phyloP scores from a whole-genome alignment of 2,797 vertebrate genomes.

The Rousettus madagascariensis region DNA sequence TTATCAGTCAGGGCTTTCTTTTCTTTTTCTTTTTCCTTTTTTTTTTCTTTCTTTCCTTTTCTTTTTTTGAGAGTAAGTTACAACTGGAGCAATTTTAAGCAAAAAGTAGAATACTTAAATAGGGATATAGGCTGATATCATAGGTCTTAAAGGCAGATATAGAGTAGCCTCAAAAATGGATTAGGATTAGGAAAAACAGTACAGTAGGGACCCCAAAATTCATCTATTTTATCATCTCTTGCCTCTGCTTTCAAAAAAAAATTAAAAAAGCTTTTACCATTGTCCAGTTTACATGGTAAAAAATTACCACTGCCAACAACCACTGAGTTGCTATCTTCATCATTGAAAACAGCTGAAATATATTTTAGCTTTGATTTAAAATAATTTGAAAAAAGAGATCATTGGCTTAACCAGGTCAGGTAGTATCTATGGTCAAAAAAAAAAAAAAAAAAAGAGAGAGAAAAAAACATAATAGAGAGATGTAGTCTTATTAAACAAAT shows the following conservation, averaged over 20 bases:
- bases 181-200: rapidly evolving
- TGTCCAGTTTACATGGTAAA: background rate
- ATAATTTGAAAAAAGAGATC: background rate
- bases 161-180: background rate
- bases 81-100: background rate
- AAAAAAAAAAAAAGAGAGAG: too few species aligned
- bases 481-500: background rate
- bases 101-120: background rate
- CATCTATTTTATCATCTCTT: background rate
- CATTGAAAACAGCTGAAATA: background rate
- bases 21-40: background rate
- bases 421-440: background rate
- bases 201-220: background rate
- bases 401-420: background rate
- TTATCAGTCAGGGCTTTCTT: too few species aligned
- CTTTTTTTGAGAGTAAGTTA: background rate
- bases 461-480: background rate
- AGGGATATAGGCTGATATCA: background rate
- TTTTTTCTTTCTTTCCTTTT: background rate
- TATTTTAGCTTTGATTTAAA: background rate
- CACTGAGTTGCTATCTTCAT: background rate
- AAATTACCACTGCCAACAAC: background rate
- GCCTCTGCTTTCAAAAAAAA: background rate
- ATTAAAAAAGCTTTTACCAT: background rate
- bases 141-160: background rate